These are phyloP conservation scores for Cryptocephalus primarius DNA, from an alignment of 2,888 invertebrate genomes.

Conservation along the genomic window DNA sequence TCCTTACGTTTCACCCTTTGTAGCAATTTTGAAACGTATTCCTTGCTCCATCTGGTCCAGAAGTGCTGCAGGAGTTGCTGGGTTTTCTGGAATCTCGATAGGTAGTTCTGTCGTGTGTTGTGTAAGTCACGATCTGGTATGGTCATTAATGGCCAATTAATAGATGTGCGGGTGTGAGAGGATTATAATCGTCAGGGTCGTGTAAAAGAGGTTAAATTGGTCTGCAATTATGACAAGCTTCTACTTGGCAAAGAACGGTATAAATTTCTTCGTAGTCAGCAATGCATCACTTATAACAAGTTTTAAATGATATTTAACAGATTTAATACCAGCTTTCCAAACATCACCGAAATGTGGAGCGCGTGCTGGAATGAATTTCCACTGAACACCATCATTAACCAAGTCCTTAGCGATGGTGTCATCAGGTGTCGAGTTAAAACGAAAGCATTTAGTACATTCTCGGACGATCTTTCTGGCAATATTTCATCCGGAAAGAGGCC, in stretches of 20 bases:
- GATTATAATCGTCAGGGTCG: conserved; percentile 8
- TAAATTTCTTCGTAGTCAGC: conserved; percentile 19
- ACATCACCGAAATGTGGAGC: conserved; percentile 13
- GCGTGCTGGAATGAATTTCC: conserved; percentile 10
- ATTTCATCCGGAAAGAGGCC: conserved; percentile 12
- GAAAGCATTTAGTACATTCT: conserved; percentile 11
- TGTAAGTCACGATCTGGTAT: conserved; percentile 5
- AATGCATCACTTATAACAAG: conserved; percentile 13
- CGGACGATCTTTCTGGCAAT: conserved; percentile 9
- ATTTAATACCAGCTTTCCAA: conserved; percentile 10
- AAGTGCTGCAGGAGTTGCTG: conserved; percentile 3
- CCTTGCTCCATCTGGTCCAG: conserved; percentile 3
- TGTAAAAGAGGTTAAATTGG: conserved; percentile 14
- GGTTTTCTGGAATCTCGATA: conserved; percentile 2
- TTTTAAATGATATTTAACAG: conserved; percentile 6
- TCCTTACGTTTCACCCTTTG: conserved; percentile 3
- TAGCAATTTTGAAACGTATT: conserved; percentile 3
- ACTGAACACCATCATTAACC: conserved; percentile 4
- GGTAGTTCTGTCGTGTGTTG: conserved; percentile 2
- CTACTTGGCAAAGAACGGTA: conserved; percentile 16
- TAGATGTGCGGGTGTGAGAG: conserved; percentile 13
- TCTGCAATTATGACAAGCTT: conserved; percentile 20
- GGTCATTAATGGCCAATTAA: conserved; percentile 2
- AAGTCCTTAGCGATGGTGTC: background rate
- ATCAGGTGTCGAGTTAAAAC: conserved; percentile 5